These are phyloP conservation scores for Anguilla pacifica DNA, from an alignment of 2,797 vertebrate genomes.

Conservation along the genomic window DNA sequence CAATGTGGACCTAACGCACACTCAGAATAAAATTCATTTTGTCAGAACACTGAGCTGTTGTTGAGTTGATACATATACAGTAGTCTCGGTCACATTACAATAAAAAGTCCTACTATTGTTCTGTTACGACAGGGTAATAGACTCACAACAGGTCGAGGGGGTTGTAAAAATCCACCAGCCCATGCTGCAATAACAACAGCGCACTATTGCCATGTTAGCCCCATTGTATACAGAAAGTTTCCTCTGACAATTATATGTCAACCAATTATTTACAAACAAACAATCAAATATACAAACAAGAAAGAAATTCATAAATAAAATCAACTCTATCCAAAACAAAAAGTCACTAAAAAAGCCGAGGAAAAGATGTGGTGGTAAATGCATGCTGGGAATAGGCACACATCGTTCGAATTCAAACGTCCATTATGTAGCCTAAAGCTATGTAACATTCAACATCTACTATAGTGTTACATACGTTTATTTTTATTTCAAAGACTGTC, in stretches of 20 bases:
- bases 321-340: neutral
- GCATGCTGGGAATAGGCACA: neutral
- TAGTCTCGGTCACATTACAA: too few species aligned
- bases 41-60: neutral
- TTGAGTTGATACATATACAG: neutral
- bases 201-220: neutral
- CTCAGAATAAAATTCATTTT: neutral
- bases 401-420: neutral
- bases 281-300: too few species aligned
- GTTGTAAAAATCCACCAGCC: neutral
- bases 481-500: neutral
- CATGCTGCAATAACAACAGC: neutral
- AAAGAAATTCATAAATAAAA: neutral
- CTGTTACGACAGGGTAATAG: too few species aligned
- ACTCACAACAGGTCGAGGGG: too few species aligned
- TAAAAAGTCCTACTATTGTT: too few species aligned
- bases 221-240: neutral
- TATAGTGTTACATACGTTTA: neutral
- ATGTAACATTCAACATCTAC: neutral
- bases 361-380: neutral
- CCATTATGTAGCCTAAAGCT: neutral
- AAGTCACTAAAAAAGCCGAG: neutral
- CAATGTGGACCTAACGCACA: neutral
- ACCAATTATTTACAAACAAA: too few species aligned
- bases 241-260: neutral